These are phyloP conservation scores for Larimichthys crocea DNA, from an alignment of 2,113 vertebrate genomes.

Conservation along the genomic window DNA sequence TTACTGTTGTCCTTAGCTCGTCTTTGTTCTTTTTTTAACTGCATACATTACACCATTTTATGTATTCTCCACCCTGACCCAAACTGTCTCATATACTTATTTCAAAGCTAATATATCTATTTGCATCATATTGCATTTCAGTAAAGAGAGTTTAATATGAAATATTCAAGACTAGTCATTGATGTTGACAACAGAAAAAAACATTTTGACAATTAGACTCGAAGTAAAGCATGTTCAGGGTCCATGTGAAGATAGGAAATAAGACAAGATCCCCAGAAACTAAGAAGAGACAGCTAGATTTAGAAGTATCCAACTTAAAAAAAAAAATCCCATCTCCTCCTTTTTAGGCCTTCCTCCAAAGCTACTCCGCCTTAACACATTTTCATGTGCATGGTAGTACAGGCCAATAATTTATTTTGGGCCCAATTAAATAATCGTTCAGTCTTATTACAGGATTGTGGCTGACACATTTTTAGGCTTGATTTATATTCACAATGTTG, in stretches of 20 bases:
- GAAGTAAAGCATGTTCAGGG: too few relatives aligned
- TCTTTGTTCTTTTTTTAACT: constrained; percentile 28
- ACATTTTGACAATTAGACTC: too few relatives aligned
- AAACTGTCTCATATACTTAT: not conserved
- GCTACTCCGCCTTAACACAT: too few relatives aligned
- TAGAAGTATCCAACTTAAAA: too few relatives aligned
- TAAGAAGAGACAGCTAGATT: too few relatives aligned
- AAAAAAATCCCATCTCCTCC: too few relatives aligned
- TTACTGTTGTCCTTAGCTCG: constrained; percentile 11
- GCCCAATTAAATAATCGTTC: too few relatives aligned
- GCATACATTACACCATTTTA: constrained; percentile 1
- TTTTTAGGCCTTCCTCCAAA: too few relatives aligned
- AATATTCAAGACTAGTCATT: not conserved
- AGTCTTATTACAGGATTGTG: not conserved
- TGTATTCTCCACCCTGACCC: not conserved
- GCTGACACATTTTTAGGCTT: not conserved
- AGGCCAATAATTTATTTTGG: not conserved
- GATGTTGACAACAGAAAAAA: not conserved
- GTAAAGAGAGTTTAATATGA: not conserved
- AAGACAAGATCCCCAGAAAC: too few relatives aligned
- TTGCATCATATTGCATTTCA: not conserved
- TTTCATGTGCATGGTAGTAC: too few relatives aligned
- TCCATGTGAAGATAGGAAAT: too few relatives aligned
- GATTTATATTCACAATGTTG: not conserved
- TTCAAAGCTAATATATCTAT: not conserved